A percentile compares a stretch with the other conserved stretches of the same genome.
Conservation (phyloP, 2,113 vertebrate genomes). For the Morone chrysops region DNA sequence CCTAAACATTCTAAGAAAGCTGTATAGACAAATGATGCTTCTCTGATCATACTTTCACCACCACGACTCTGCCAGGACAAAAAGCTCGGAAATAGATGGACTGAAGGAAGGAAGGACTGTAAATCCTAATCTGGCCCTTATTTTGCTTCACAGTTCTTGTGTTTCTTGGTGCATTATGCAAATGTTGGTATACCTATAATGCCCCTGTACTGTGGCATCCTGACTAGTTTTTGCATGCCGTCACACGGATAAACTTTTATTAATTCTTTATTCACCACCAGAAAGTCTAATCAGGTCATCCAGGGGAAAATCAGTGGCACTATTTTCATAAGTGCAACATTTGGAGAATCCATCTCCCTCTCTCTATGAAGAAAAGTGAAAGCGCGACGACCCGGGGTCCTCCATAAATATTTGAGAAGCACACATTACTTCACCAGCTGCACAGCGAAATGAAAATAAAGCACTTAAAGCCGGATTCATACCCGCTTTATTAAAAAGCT, state of each 20-base stretch:
- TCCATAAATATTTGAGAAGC: slow-evolving; percentile 80
- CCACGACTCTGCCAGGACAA: background rate
- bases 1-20: background rate
- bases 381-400: slow-evolving; percentile 17
- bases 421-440: slow-evolving; percentile 59
- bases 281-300: background rate
- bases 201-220: background rate
- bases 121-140: background rate
- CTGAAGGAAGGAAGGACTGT: background rate
- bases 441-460: slow-evolving; percentile 72
- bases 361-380: slow-evolving; percentile 21
- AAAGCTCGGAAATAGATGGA: background rate
- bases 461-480: slow-evolving; percentile 67
- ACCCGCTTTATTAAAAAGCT: slow-evolving; percentile 74
- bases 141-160: background rate
- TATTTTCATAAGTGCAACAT: slow-evolving; percentile 30
- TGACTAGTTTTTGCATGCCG: background rate
- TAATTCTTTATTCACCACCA: background rate
- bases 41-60: slow-evolving; percentile 10
- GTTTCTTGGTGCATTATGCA: background rate
- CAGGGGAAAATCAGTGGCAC: background rate
- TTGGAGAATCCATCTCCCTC: slow-evolving; percentile 22
- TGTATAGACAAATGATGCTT: background rate
- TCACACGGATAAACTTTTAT: background rate
- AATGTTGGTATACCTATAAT: background rate